Conservation (phyloP, 1,140 invertebrate species). For the Probaryconus sp. region DNA sequence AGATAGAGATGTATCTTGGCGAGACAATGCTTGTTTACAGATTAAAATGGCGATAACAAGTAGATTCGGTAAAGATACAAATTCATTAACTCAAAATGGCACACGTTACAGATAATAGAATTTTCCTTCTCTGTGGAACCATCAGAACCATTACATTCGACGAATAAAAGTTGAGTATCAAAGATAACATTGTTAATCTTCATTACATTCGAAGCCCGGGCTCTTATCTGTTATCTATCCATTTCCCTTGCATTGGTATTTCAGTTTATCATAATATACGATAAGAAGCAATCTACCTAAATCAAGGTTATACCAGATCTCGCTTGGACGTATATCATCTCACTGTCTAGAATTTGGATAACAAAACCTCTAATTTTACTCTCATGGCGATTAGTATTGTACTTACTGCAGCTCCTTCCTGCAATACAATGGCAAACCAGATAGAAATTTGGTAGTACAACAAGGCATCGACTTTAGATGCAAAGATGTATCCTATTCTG, state of each 20-base stretch:
- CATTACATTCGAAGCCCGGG: too few species aligned
- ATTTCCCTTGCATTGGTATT: constrained; percentile 30
- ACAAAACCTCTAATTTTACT: constrained; percentile 32
- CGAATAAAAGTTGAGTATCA: too few species aligned
- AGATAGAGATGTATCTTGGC: constrained; percentile 19
- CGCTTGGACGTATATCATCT: constrained; percentile 30
- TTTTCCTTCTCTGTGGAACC: too few species aligned
- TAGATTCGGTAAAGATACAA: constrained; percentile 9
- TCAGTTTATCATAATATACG: constrained; percentile 5
- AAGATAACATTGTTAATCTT: too few species aligned
- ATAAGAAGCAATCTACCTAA: neutral
- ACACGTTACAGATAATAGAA: too few species aligned
- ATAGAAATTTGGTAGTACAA: constrained; percentile 42
- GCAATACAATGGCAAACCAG: constrained; percentile 2
- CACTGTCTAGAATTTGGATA: constrained; percentile 11
- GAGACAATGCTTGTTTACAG: constrained; percentile 20
- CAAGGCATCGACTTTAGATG: constrained; percentile 31
- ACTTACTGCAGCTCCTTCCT: constrained; percentile 24
- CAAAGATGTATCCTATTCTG: constrained; percentile 21
- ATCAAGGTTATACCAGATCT: constrained; percentile 24
- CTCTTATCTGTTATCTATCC: too few species aligned
- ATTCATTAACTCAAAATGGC: neutral
- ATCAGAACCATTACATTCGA: too few species aligned
- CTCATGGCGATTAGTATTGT: neutral
- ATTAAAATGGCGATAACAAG: constrained; percentile 23